A percentile compares a stretch with the other conserved stretches of the same genome.
phyloP scores from a whole-genome alignment of 2,888 invertebrate species.

The Lasioglossum villosulum region DNA sequence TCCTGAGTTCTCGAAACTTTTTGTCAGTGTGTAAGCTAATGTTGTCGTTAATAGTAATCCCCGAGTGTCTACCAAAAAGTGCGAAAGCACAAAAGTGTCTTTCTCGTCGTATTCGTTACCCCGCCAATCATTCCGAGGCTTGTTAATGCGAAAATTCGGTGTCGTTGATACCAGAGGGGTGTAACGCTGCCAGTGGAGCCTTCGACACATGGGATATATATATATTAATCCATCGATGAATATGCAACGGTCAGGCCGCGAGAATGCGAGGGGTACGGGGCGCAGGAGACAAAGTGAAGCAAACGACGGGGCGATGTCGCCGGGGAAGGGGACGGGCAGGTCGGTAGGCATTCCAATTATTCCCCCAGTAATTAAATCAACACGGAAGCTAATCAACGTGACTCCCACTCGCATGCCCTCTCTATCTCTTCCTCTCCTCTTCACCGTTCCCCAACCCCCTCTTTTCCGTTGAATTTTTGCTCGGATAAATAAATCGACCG shows the following conservation, averaged over 20 bases:
- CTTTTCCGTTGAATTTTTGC: slow-evolving; percentile 42
- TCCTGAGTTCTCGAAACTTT: no score
- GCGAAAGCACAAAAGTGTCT: background rate
- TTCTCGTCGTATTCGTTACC: background rate
- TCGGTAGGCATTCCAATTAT: slow-evolving; percentile 82
- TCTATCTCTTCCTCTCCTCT: background rate
- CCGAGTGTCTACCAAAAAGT: background rate
- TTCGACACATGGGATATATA: slow-evolving; percentile 64
- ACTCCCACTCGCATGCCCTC: slow-evolving; percentile 30
- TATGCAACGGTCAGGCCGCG: slow-evolving; percentile 77
- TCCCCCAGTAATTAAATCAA: slow-evolving; percentile 83
- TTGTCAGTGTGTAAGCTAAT: no score
- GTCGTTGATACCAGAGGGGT: slow-evolving; percentile 8
- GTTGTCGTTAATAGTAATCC: background rate
- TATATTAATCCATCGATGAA: slow-evolving; percentile 81
- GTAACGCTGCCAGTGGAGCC: slow-evolving; percentile 27
- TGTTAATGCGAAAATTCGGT: slow-evolving; percentile 25
- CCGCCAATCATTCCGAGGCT: background rate
- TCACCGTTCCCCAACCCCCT: slow-evolving; percentile 25
- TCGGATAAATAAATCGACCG: slow-evolving; percentile 67
- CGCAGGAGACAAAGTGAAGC: slow-evolving; percentile 67
- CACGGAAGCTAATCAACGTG: slow-evolving; percentile 82
- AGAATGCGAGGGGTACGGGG: slow-evolving; percentile 62
- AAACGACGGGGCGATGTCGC: slow-evolving; percentile 54
- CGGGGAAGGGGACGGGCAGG: slow-evolving; percentile 57